Conservation (phyloP, 2,888 invertebrate genomes). For the Nemotelus nigrinus region DNA sequence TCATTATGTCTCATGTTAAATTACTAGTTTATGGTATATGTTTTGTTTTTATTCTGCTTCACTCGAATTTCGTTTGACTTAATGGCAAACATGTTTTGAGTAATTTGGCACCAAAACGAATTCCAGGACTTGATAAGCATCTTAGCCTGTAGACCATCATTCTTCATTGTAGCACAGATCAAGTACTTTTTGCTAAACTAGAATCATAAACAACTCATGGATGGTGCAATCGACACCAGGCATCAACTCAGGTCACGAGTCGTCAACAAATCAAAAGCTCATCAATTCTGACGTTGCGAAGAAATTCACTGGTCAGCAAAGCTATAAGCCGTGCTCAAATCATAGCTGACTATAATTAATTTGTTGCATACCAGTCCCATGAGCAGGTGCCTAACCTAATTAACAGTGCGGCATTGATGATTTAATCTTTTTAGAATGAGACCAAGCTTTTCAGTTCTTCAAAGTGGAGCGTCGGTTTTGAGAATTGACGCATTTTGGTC, state of each 20-base stretch:
- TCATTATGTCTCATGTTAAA: too few relatives aligned
- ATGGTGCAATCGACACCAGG: background rate
- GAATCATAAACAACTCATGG: background rate
- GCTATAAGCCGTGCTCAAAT: background rate
- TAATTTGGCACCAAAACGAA: too few relatives aligned
- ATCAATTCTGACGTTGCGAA: constrained; percentile 20
- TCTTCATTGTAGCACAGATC: too few relatives aligned
- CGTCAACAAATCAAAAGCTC: constrained; percentile 2
- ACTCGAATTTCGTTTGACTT: too few relatives aligned
- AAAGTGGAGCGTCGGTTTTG: background rate
- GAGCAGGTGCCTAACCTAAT: constrained; percentile 38
- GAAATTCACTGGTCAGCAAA: background rate
- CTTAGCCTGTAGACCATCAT: too few relatives aligned
- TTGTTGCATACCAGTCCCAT: background rate
- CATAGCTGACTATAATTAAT: constrained; percentile 10
- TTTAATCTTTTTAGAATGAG: constrained; percentile 18
- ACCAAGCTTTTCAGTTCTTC: background rate
- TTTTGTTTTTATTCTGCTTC: too few relatives aligned
- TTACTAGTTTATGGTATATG: too few relatives aligned
- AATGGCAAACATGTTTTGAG: too few relatives aligned
- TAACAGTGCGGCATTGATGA: constrained; percentile 29
- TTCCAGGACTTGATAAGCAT: too few relatives aligned
- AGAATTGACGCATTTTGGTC: background rate
- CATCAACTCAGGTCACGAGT: background rate
- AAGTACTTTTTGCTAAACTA: background rate